A percentile compares a stretch with the other conserved stretches of the same genome.
Evolutionary conservation across 2,888 invertebrate species (phyloP).

Genomic region (Coleophora deauratella): DNA sequence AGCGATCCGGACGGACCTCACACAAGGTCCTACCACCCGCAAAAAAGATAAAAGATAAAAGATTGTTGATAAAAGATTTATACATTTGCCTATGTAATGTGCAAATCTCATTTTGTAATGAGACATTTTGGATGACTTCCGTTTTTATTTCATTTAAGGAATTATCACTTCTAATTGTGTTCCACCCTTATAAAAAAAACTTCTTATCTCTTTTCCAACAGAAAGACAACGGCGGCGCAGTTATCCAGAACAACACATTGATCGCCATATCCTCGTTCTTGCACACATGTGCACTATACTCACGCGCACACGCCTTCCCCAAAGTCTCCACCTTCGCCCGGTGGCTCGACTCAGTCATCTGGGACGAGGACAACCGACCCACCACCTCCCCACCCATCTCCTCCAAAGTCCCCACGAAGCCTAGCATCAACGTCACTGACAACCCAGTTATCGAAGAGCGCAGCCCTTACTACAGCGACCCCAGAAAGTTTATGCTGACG

Average conservation of each 20-base stretch:
- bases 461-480: constrained; percentile 28
- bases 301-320: constrained; percentile 57
- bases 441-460: constrained; percentile 12
- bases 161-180: no score
- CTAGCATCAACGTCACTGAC: constrained; percentile 24
- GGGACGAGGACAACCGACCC: constrained; percentile 53
- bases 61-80: no score
- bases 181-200: no score
- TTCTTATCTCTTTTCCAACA: no score
- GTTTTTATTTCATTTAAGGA: no score
- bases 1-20: no score
- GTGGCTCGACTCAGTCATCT: constrained; percentile 58
- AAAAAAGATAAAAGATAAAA: no score
- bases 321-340: constrained; percentile 44
- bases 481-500: constrained; percentile 44
- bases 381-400: constrained; percentile 21
- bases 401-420: constrained; percentile 13
- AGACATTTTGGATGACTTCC: no score
- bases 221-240: constrained; percentile 63
- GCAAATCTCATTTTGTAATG: no score
- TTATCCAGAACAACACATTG: constrained; percentile 57
- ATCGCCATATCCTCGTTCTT: constrained; percentile 47
- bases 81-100: no score
- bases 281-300: constrained; percentile 54
- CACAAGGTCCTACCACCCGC: no score